phyloP scores from a whole-genome alignment of 2,888 invertebrate species.

The Lomographa bimaculata region DNA sequence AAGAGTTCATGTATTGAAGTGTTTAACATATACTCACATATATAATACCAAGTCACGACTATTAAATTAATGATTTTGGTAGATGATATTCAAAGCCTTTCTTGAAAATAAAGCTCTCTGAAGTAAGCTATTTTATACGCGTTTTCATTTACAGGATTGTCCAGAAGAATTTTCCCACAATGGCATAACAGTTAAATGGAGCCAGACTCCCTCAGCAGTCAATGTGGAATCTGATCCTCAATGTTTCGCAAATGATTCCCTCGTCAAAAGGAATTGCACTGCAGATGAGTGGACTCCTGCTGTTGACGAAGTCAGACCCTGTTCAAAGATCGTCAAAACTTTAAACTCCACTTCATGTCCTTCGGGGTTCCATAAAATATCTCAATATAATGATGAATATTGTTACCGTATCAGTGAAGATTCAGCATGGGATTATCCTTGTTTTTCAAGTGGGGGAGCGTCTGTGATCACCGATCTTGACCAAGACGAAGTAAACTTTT shows the following conservation, averaged over 20 bases:
- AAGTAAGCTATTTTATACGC: too few relatives aligned
- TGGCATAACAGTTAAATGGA: slow-evolving; percentile 62
- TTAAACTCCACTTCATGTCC: slow-evolving; percentile 59
- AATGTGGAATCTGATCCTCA: slow-evolving; percentile 59
- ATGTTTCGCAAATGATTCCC: slow-evolving; percentile 52
- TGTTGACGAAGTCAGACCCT: slow-evolving; percentile 48
- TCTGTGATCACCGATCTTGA: slow-evolving; percentile 64
- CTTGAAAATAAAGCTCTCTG: too few relatives aligned
- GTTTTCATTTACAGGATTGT: slow-evolving; percentile 60
- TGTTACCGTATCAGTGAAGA: slow-evolving; percentile 59
- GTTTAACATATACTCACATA: too few relatives aligned
- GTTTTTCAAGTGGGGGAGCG: slow-evolving; percentile 65
- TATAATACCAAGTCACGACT: too few relatives aligned
- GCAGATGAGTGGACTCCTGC: slow-evolving; percentile 55
- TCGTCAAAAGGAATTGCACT: slow-evolving; percentile 63
- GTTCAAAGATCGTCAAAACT: slow-evolving; percentile 49
- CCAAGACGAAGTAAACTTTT: slow-evolving; percentile 45
- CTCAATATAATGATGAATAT: slow-evolving; percentile 52
- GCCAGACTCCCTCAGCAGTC: slow-evolving; percentile 43
- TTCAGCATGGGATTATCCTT: slow-evolving; percentile 63
- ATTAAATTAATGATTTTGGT: too few relatives aligned
- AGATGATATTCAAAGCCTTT: too few relatives aligned
- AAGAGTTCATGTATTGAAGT: too few relatives aligned
- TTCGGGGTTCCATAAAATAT: slow-evolving; percentile 57
- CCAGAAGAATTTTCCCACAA: slow-evolving; percentile 53